Percentiles rank a stretch among this genome's conserved stretches.
Evolutionary conservation across 2,888 invertebrate species (phyloP).

Genomic region (Physocephala rufipes): DNA sequence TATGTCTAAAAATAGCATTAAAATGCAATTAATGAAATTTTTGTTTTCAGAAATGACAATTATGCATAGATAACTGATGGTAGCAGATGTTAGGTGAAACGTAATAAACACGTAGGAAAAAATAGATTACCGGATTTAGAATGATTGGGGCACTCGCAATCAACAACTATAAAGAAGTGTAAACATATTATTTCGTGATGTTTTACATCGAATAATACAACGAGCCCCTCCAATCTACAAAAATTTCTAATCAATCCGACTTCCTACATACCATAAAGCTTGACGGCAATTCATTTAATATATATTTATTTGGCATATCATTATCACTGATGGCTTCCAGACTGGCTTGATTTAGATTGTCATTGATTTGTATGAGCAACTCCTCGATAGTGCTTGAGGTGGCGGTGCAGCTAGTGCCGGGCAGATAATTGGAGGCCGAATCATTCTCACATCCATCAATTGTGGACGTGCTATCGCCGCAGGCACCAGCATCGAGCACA

Average conservation of each 20-base stretch:
- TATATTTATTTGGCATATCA: not conserved
- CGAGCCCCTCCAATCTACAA: too few relatives aligned
- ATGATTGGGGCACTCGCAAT: not conserved
- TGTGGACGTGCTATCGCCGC: constrained; percentile 11
- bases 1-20: too few relatives aligned
- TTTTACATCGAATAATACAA: too few relatives aligned
- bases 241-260: too few relatives aligned
- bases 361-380: constrained; percentile 56
- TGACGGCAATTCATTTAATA: constrained; percentile 6
- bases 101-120: not conserved
- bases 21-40: too few relatives aligned
- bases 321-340: constrained; percentile 44
- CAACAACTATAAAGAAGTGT: too few relatives aligned
- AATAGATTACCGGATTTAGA: not conserved
- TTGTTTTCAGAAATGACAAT: too few relatives aligned
- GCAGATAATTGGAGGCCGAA: not conserved
- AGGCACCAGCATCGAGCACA: constrained; percentile 25
- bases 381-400: constrained; percentile 53
- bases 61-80: constrained; percentile 25
- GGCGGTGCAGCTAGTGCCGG: constrained; percentile 36
- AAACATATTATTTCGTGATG: too few relatives aligned
- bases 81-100: constrained; percentile 25
- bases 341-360: constrained; percentile 55
- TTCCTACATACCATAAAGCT: constrained; percentile 14
- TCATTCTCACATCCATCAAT: not conserved